Conservation (phyloP, 2,888 invertebrate species). For the Pyrocoelia pectoralis region DNA sequence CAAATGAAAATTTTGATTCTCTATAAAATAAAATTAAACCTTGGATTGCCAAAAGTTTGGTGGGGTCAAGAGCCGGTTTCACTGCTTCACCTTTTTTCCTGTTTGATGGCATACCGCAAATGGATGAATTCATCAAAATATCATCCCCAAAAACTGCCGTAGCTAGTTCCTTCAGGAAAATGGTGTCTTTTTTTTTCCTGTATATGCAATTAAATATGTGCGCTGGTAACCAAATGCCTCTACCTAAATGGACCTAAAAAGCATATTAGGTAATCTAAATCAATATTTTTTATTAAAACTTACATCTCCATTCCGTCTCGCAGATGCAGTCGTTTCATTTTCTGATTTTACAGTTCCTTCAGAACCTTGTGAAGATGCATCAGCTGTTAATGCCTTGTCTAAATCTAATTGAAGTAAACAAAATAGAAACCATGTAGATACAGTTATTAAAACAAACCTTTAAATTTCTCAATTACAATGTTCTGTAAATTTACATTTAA, state of each 20-base stretch:
- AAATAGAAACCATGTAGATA: conserved; percentile 2
- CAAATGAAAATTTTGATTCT: not conserved
- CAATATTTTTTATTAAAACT: conserved; percentile 3
- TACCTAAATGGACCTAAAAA: conserved; percentile 4
- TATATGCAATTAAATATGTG: not conserved
- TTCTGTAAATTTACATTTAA: not conserved
- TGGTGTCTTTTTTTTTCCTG: not conserved
- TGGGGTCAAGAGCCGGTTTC: conserved; percentile 2
- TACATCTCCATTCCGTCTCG: not conserved
- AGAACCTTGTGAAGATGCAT: not conserved
- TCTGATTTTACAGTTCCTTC: not conserved
- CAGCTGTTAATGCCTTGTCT: not conserved
- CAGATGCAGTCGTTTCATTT: not conserved
- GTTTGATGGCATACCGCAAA: conserved; percentile 2
- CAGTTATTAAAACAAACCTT: conserved; percentile 2
- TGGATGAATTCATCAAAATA: not conserved
- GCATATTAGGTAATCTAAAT: not conserved
- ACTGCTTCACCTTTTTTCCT: conserved; percentile 1
- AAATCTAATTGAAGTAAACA: not conserved
- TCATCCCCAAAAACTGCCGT: conserved; percentile 1
- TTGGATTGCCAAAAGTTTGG: conserved; percentile 2
- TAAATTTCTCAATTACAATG: not conserved
- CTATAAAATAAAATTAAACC: conserved; percentile 1
- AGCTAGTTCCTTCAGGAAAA: not conserved
- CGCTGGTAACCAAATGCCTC: not conserved